These are phyloP conservation scores for Luehdorfia chinensis DNA, from an alignment of 1,140 invertebrate genomes.

Conservation along the genomic window DNA sequence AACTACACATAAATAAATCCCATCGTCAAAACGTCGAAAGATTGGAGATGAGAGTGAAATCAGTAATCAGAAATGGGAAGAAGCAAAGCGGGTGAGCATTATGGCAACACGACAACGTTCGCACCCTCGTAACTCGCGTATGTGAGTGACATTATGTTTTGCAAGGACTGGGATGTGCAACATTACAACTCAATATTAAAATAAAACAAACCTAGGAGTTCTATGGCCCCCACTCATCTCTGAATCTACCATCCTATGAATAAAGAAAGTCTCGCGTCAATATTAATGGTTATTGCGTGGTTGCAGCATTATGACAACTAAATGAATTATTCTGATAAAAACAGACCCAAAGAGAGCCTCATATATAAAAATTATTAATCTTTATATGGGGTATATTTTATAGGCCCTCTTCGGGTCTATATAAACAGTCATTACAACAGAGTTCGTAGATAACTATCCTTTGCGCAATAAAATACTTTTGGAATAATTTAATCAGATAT, in stretches of 20 bases:
- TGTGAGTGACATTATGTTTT: conserved; percentile 5
- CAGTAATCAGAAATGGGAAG: conserved; percentile 33
- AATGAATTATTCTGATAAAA: no score
- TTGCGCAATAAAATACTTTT: no score
- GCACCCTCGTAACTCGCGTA: conserved; percentile 13
- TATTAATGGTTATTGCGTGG: neutral
- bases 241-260: conserved; percentile 80
- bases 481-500: no score
- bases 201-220: conserved; percentile 81
- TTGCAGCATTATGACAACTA: no score
- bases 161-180: conserved; percentile 34
- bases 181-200: conserved; percentile 69
- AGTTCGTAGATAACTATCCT: no score
- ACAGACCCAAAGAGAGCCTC: no score
- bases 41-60: conserved; percentile 18
- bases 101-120: conserved; percentile 22
- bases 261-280: conserved; percentile 51
- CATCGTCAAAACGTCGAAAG: conserved; percentile 14
- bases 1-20: conserved; percentile 13
- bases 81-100: conserved; percentile 40
- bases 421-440: no score
- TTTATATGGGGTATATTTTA: no score
- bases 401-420: no score
- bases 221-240: conserved; percentile 80
- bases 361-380: no score